Base-by-base conservation (phyloP, 2,888 invertebrate species). In the Chrysopilus asiliformis region DNA sequence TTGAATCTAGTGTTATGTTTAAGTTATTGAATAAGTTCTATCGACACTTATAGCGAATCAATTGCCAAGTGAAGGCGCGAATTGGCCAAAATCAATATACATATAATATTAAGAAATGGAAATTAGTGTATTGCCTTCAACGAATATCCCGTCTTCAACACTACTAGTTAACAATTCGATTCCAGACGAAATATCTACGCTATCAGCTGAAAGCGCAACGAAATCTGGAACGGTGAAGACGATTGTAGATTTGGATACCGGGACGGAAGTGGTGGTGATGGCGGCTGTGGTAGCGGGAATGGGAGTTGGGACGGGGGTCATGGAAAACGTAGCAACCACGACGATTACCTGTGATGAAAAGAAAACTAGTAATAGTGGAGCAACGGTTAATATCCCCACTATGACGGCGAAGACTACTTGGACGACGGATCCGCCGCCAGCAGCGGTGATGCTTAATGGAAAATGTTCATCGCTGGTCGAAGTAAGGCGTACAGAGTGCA, bases 401-500 rank as follows among this genome's bases (percentile, higher is more conserved):
- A 38, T 18, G 9, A 19, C 15, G 26, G 19, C 26, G 17, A 9
- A 30, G 12, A 35, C 22, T 10, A 22, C 22, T 8, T 8, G 10
- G 7, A 22, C 22, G 10, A 22, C 22, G 22, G 22, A 22, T 8
- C 22, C 22, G 10, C 7, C 7, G 7, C 7, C 10, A 22, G 22
- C 22, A 10, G 10, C 22, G 30, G 25, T 30, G 29, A 24, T 31
- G 12, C 24, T 31, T 16, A 14, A 27, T 10, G 30, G 32, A 42
- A 42, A 44, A 33, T 44, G 34, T 39, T 35, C 41, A 19, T 41
- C 41, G 26, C 38, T 31, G 18, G 36, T 44, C n/a, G 38, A 41
- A 32, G 29, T 39, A 29, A 43, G 34, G 22, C 38, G 40, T 47
- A 47, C 50, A 51, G 55, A 55, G 53, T 55, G 51, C 49, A 47